phyloP scores from a whole-genome alignment of 2,797 vertebrate genomes.

The Pampus argenteus region DNA sequence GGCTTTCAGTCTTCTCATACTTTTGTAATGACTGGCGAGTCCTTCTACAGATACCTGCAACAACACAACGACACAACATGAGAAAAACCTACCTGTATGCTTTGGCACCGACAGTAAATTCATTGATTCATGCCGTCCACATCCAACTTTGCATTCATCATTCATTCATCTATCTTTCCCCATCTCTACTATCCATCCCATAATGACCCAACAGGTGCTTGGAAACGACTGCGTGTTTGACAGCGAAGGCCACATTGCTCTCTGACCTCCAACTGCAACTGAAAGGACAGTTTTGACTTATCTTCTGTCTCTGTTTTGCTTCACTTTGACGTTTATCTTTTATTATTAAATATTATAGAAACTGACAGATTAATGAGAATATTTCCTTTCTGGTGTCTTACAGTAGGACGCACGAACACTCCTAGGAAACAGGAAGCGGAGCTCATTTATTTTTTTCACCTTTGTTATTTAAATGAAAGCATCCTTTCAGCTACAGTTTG shows the following conservation, averaged over 20 bases:
- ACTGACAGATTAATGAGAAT: slow-evolving; percentile 1
- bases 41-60: slow-evolving; percentile 83
- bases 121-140: not conserved
- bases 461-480: too few species aligned
- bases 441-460: too few species aligned
- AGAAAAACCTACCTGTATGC: not conserved
- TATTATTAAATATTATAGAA: not conserved
- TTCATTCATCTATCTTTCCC: too few species aligned
- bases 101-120: not conserved
- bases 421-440: not conserved
- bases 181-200: not conserved
- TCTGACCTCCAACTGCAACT: not conserved
- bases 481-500: slow-evolving; percentile 18
- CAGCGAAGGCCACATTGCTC: not conserved
- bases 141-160: not conserved
- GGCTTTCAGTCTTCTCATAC: slow-evolving; percentile 91
- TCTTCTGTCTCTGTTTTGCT: not conserved
- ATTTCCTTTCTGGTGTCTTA: slow-evolving; percentile 22
- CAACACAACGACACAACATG: not conserved
- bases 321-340: not conserved
- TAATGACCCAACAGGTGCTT: not conserved
- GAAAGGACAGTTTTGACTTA: not conserved
- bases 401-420: not conserved
- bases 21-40: slow-evolving; percentile 86
- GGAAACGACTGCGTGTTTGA: too few species aligned